A percentile compares a stretch with the other conserved stretches of the same genome.
Evolutionary conservation across 2,888 invertebrate genomes (phyloP).

Genomic region (Parochlus steinenii): DNA sequence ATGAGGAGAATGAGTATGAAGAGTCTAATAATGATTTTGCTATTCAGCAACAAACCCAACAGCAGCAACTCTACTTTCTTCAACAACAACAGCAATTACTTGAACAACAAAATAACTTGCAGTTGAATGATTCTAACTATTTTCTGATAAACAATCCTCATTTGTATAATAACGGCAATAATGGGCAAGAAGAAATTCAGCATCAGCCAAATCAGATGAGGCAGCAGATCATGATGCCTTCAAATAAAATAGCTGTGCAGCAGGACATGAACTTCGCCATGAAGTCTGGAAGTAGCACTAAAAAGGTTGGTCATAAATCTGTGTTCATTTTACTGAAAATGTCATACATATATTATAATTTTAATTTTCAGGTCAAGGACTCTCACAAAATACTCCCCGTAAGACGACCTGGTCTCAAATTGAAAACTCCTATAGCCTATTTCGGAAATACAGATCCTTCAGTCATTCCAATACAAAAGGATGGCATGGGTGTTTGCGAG

Average conservation of each 20-base stretch:
- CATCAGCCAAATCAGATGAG: slow-evolving; percentile 26
- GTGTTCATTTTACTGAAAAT: too few relatives aligned
- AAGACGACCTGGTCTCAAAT: slow-evolving; percentile 52
- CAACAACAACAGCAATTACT: slow-evolving; percentile 23
- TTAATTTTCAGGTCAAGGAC: too few relatives aligned
- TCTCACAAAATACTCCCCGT: slow-evolving; percentile 48
- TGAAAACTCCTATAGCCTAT: slow-evolving; percentile 63
- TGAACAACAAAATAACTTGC: slow-evolving; percentile 15
- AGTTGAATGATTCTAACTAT: slow-evolving; percentile 8
- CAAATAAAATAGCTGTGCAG: slow-evolving; percentile 3
- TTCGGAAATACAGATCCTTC: slow-evolving; percentile 66
- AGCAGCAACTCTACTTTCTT: slow-evolving; percentile 19
- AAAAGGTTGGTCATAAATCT: too few relatives aligned
- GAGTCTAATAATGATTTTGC: slow-evolving; percentile 1
- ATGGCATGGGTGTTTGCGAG: slow-evolving; percentile 82
- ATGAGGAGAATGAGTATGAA: slow-evolving; percentile 7
- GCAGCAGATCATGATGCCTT: slow-evolving; percentile 24
- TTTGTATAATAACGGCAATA: slow-evolving; percentile 3
- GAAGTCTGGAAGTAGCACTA: slow-evolving; percentile 3
- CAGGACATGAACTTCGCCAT: slow-evolving; percentile 2
- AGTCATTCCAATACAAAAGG: slow-evolving; percentile 73
- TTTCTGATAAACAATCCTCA: slow-evolving; percentile 12
- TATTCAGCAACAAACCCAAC: slow-evolving; percentile 18
- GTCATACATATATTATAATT: too few relatives aligned
- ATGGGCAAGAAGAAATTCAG: slow-evolving; percentile 21